Base-by-base conservation (phyloP, 1,140 invertebrate genomes). In the Ceratosolen solmsi region DNA sequence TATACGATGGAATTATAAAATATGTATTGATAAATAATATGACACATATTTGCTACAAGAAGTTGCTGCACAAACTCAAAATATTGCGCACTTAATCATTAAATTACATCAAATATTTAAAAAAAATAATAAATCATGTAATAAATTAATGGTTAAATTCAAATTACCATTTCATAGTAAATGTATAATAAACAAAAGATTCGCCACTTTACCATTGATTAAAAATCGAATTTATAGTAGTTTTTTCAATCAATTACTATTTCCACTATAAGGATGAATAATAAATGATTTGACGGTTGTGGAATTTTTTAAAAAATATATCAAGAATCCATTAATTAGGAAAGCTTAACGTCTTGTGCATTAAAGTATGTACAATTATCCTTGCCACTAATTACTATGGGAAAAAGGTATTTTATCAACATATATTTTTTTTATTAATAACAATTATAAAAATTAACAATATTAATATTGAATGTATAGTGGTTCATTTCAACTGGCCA, bases 171-270 rank as follows among this genome's bases (percentile, higher is more conserved):
- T n/a, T n/a, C n/a, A n/a, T n/a, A n/a, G n/a, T n/a, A n/a, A n/a
- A n/a, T n/a, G n/a, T n/a, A n/a, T n/a, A n/a, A n/a, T n/a, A n/a
- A n/a, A n/a, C n/a, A n/a, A n/a, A n/a, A n/a, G n/a, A n/a, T n/a
- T n/a, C n/a, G n/a, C n/a, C n/a, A n/a, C n/a, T n/a, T n/a, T n/a
- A n/a, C n/a, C n/a, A n/a, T n/a, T n/a, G n/a, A n/a, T 46, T 68
- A 46, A 68, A 49, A 20, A 65, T 78, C 36, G 41, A 9, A 78
- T 70, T 17, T 46, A 13, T 71, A 30, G 49, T 58, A 54, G 36
- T 56, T 79, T 78, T 38, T 71, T 71, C 36, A 17, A 56, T 79
- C 49, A 58, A 71, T 79, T 68, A 70, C 49, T 79, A 71, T 11
- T 25, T 79, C 54, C 49, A 27, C 30, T 54, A 9, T 79, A 79